Base-by-base conservation (phyloP, 2,113 vertebrate species). In the Dermatemys mawii region DNA sequence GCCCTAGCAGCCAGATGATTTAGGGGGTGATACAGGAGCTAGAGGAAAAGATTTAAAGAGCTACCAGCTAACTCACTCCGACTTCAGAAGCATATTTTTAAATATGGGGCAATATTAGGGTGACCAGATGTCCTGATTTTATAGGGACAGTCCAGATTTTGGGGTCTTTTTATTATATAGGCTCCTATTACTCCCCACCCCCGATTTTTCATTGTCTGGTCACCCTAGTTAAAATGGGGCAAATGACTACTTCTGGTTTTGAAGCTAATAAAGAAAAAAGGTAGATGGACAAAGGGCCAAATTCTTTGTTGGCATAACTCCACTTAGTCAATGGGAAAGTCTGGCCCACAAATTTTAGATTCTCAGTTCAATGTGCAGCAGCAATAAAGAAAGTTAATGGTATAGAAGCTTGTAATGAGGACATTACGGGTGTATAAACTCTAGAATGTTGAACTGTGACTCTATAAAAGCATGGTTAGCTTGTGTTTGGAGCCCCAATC, bases 401-500 rank as follows among this genome's bases (percentile, higher is more conserved):
- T 78, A 78, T 2, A 27, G 60, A 55, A 46, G 1, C 32, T 81
- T 7, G 17, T 3, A 5, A 7, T 16, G 1, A 27, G 11, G 7
- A 54, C 1, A 3, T 32, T 17, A 92, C 17, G 17, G 73, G 73
- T 57, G 26, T 9, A 2, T 32, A 32, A 49, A 67, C 0, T 0
- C 26, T 2, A 4, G 29, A 5, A 50, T 44, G 44, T 53, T 11
- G 19, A 85, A 38, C 49, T 49, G 0, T 0, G 75, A 4, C 79
- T 60, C 8, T 0, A 10, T 0, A 17, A 19, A 19, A 38, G 0
- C 55, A 2, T 1, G 1, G 38, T 78, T 67, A 50, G 75, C 38
- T 76, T 73, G 11, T 3, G 24, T 3, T 67, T 67, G 19, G 35
- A 38, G n/a, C 35, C 4, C 17, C 22, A 67, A 67, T n/a, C 35